These are phyloP conservation scores for Bhutanitis thaidina DNA, from an alignment of 2,888 invertebrate genomes.

Conservation along the genomic window DNA sequence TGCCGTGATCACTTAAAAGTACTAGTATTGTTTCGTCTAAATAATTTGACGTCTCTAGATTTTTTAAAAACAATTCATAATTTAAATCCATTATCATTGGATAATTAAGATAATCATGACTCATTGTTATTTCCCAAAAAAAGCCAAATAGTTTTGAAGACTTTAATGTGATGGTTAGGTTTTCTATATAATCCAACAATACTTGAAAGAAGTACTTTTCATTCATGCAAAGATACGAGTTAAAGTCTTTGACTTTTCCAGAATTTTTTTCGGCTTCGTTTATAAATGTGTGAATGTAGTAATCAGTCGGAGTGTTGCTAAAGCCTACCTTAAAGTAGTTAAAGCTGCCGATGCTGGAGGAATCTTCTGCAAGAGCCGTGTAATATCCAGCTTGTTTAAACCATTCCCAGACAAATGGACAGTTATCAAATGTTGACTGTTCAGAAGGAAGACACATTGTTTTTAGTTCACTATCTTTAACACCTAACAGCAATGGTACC, in stretches of 20 bases:
- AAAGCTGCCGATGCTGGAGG: slow-evolving; percentile 85
- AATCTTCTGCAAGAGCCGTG: slow-evolving; percentile 90
- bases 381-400: slow-evolving; percentile 84
- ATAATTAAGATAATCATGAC: slow-evolving; percentile 89
- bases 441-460: slow-evolving; percentile 77
- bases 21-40: slow-evolving; percentile 84
- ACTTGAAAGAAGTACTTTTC: slow-evolving; percentile 82
- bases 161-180: slow-evolving; percentile 78
- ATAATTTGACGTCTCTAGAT: slow-evolving; percentile 62
- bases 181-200: slow-evolving; percentile 83
- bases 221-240: slow-evolving; percentile 83
- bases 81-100: slow-evolving; percentile 84
- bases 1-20: slow-evolving; percentile 92
- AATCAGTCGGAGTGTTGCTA: slow-evolving; percentile 86
- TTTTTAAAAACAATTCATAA: slow-evolving; percentile 77
- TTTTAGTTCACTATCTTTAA: slow-evolving; percentile 79
- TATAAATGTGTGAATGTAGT: slow-evolving; percentile 87
- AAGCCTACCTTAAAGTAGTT: slow-evolving; percentile 87
- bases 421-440: slow-evolving; percentile 82
- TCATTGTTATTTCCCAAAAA: slow-evolving; percentile 89
- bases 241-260: slow-evolving; percentile 79
- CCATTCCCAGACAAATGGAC: slow-evolving; percentile 89
- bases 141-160: slow-evolving; percentile 85
- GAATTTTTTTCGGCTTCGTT: slow-evolving; percentile 76
- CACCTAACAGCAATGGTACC: slow-evolving; percentile 87